phyloP scores from a whole-genome alignment of 1,140 invertebrate species.

The Anastrepha ludens region DNA sequence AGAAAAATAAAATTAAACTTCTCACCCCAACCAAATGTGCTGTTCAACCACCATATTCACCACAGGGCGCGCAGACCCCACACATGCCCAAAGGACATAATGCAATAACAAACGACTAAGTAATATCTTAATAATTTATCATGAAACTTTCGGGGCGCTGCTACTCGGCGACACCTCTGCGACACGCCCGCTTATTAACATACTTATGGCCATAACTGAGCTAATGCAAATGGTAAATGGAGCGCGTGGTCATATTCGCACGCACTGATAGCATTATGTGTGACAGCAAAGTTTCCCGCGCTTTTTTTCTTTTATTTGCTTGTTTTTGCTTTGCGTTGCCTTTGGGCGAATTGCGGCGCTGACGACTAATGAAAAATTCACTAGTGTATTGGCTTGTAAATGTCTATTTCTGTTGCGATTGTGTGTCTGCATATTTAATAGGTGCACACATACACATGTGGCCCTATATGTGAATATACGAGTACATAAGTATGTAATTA shows the following conservation, averaged over 20 bases:
- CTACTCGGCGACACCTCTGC: background rate
- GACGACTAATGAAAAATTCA: background rate
- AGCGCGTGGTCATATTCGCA: background rate
- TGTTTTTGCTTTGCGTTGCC: background rate
- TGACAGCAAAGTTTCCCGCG: background rate
- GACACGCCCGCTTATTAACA: slow-evolving; percentile 29
- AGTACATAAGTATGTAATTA: background rate
- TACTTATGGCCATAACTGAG: slow-evolving; percentile 19
- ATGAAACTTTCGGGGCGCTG: slow-evolving; percentile 3
- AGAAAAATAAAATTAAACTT: too few species aligned
- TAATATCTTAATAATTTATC: slow-evolving; percentile 49
- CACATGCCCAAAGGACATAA: background rate
- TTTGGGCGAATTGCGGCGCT: background rate
- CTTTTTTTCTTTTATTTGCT: background rate
- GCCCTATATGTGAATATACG: too few species aligned
- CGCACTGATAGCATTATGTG: background rate
- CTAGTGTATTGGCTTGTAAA: slow-evolving; percentile 32
- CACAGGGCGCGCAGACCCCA: background rate
- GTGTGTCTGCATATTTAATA: slow-evolving; percentile 36
- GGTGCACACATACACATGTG: background rate
- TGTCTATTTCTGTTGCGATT: background rate
- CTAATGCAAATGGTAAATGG: slow-evolving; percentile 39
- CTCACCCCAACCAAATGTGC: too few species aligned
- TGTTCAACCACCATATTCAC: too few species aligned
- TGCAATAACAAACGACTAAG: background rate